Percentiles rank a stretch among this genome's conserved stretches.
phyloP scores from a whole-genome alignment of 2,888 invertebrate genomes.

The Petrolisthes manimaculis region DNA sequence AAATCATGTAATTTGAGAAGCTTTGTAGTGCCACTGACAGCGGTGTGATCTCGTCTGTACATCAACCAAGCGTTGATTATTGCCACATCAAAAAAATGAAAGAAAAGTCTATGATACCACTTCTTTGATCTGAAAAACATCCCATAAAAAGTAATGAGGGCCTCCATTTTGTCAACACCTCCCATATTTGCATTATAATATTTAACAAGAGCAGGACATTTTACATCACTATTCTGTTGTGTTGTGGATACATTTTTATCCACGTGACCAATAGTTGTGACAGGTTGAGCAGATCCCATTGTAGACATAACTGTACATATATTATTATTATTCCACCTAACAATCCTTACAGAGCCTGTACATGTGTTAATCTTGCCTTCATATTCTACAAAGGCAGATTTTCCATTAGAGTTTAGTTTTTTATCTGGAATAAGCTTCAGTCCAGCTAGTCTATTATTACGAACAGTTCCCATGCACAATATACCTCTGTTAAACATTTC shows the following conservation, averaged over 20 bases:
- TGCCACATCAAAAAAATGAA: slow-evolving; percentile 21
- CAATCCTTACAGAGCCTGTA: slow-evolving; percentile 36
- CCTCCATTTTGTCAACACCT: slow-evolving; percentile 44
- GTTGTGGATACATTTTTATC: slow-evolving; percentile 35
- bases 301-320: slow-evolving; percentile 44
- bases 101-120: slow-evolving; percentile 29
- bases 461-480: slow-evolving; percentile 42
- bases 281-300: slow-evolving; percentile 40
- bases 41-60: slow-evolving; percentile 12
- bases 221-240: slow-evolving; percentile 28
- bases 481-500: slow-evolving; percentile 39
- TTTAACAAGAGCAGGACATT: slow-evolving; percentile 30
- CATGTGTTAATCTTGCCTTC: slow-evolving; percentile 35
- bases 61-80: slow-evolving; percentile 24
- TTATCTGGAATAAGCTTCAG: slow-evolving; percentile 37
- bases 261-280: slow-evolving; percentile 30
- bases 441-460: slow-evolving; percentile 31
- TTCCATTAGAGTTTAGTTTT: slow-evolving; percentile 38
- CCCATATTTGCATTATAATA: slow-evolving; percentile 31
- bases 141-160: slow-evolving; percentile 19
- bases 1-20: slow-evolving; percentile 20
- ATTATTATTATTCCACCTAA: slow-evolving; percentile 40
- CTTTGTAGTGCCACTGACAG: background rate
- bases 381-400: slow-evolving; percentile 39
- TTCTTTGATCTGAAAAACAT: slow-evolving; percentile 28